Conservation (phyloP, 1,140 invertebrate genomes). For the Harpegnathos saltator region DNA sequence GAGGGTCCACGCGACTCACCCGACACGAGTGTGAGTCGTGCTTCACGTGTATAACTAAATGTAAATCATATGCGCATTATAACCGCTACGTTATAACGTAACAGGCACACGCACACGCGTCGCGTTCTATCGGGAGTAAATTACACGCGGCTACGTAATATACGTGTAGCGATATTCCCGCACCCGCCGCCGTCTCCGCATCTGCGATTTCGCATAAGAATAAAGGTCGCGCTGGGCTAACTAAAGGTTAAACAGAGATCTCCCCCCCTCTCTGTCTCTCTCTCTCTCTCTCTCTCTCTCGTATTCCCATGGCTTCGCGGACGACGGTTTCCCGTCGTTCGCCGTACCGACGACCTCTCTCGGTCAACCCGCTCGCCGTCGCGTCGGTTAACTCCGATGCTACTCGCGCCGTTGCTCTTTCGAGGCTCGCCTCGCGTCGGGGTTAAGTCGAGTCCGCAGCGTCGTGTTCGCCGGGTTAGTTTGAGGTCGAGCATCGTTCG, state of each 20-base stretch:
- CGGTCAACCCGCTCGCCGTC: conserved; percentile 19
- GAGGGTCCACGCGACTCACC: background rate
- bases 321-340: background rate
- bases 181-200: background rate
- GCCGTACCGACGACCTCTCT: conserved; percentile 40
- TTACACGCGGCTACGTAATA: conserved; percentile 38
- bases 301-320: background rate
- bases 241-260: conserved; percentile 32
- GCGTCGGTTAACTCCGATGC: conserved; percentile 44
- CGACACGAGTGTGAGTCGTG: background rate
- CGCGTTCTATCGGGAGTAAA: conserved; percentile 22
- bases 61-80: conserved; percentile 56
- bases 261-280: background rate
- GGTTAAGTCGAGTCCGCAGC: conserved; percentile 28
- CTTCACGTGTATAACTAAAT: conserved; percentile 46
- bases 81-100: conserved; percentile 16
- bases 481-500: conserved; percentile 60
- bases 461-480: conserved; percentile 22
- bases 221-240: conserved; percentile 36
- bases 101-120: conserved; percentile 10
- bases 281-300: background rate
- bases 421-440: conserved; percentile 21
- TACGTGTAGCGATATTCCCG: background rate
- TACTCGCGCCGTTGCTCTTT: conserved; percentile 29
- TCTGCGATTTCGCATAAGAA: background rate